Percentiles rank a stretch among this genome's conserved stretches.
Evolutionary conservation across 2,797 vertebrate genomes (phyloP).

Genomic region (Danionella dracula): DNA sequence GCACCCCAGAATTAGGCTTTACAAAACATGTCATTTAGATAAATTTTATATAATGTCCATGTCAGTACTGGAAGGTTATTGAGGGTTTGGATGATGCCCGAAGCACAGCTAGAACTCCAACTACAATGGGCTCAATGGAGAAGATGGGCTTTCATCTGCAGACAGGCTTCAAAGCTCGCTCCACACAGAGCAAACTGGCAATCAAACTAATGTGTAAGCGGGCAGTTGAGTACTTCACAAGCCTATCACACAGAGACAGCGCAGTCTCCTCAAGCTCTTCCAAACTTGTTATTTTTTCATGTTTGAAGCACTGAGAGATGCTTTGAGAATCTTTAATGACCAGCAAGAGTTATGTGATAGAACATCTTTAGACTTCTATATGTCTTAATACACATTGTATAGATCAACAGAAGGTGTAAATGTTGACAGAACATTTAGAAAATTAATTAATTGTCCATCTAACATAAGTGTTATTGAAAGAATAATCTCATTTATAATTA

Average conservation of each 20-base stretch:
- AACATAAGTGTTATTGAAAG: too few species aligned
- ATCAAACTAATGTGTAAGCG: slow-evolving; percentile 67
- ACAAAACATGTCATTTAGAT: slow-evolving; percentile 56
- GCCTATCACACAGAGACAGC: slow-evolving; percentile 55
- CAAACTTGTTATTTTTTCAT: slow-evolving; percentile 58
- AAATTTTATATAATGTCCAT: slow-evolving; percentile 69
- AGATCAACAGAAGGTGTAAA: too few species aligned
- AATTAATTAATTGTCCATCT: too few species aligned
- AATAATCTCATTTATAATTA: too few species aligned
- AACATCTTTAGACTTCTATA: not conserved
- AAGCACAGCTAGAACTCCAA: slow-evolving; percentile 60
- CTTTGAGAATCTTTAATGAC: slow-evolving; percentile 54
- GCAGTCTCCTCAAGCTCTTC: slow-evolving; percentile 38
- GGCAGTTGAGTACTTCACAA: slow-evolving; percentile 63
- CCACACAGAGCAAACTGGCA: slow-evolving; percentile 65
- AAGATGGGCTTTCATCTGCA: slow-evolving; percentile 71
- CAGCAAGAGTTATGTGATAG: not conserved
- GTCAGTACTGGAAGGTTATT: slow-evolving; percentile 47
- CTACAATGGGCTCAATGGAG: slow-evolving; percentile 60
- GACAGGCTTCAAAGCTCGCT: slow-evolving; percentile 61
- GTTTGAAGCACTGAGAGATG: slow-evolving; percentile 36
- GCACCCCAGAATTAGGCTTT: slow-evolving; percentile 48
- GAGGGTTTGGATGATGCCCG: slow-evolving; percentile 58
- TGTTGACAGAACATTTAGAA: too few species aligned
- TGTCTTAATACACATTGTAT: not conserved